Evolutionary conservation across 2,113 vertebrate species (phyloP).

Genomic region (Calonectris borealis): DNA sequence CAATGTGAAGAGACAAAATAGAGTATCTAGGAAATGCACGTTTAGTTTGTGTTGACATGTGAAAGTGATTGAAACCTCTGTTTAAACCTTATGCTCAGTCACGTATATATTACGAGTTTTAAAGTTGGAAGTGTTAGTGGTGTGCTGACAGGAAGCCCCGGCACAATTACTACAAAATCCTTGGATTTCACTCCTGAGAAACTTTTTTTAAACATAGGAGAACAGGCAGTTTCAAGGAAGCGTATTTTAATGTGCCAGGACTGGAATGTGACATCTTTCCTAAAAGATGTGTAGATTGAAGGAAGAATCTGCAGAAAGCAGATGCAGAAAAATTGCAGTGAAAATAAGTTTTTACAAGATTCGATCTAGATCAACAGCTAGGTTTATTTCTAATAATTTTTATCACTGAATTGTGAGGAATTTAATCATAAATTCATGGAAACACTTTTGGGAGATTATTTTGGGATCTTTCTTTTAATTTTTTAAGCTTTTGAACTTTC

Average conservation of each 20-base stretch:
- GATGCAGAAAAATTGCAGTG: neutral
- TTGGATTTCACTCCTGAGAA: neutral
- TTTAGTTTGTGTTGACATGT: neutral
- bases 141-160: neutral
- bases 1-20: neutral
- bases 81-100: neutral
- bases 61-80: neutral
- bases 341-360: neutral
- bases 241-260: neutral
- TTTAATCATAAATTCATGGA: neutral
- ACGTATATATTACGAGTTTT: neutral
- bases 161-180: neutral
- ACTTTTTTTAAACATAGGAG: neutral
- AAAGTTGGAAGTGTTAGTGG: neutral
- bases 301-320: neutral
- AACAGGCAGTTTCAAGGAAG: neutral
- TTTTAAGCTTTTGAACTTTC: neutral
- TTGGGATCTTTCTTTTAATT: neutral
- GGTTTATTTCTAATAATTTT: neutral
- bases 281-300: neutral
- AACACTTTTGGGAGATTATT: neutral
- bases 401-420: neutral
- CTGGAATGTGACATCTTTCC: neutral
- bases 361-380: neutral
- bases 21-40: neutral